Evolutionary conservation across 2,113 vertebrate genomes (phyloP).

Genomic region (Clarias macrocephalus): DNA sequence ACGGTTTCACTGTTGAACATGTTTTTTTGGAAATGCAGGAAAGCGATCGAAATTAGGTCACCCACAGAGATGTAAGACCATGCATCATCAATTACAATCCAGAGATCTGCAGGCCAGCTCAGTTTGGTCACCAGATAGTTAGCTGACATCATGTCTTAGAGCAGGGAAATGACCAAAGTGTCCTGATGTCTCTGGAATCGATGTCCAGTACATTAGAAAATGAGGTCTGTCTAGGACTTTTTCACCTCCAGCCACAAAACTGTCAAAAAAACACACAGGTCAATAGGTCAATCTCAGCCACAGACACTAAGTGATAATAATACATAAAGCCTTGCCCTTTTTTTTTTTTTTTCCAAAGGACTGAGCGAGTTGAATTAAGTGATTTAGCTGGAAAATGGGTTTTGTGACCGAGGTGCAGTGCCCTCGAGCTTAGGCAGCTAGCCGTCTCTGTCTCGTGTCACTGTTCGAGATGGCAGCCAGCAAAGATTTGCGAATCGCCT

Average conservation of each 20-base stretch:
- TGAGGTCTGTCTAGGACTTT: not conserved
- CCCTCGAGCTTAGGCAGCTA: slow-evolving; percentile 56
- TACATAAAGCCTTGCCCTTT: slow-evolving; percentile 60
- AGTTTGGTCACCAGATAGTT: not conserved
- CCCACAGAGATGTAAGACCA: not conserved
- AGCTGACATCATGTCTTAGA: slow-evolving; percentile 14
- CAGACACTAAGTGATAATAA: slow-evolving; percentile 59
- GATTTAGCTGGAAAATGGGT: slow-evolving; percentile 64
- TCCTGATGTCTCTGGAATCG: not conserved
- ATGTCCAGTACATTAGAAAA: not conserved
- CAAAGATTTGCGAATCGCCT: slow-evolving; percentile 26
- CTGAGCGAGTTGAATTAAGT: slow-evolving; percentile 65
- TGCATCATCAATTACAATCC: not conserved
- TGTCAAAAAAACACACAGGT: slow-evolving; percentile 57
- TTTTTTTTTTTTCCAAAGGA: slow-evolving; percentile 49
- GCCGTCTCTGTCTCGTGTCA: slow-evolving; percentile 29
- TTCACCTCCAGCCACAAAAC: slow-evolving; percentile 57
- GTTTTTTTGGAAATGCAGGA: not conserved
- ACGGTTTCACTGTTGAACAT: not conserved
- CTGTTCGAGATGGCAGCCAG: slow-evolving; percentile 15
- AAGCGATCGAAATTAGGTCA: slow-evolving; percentile 1
- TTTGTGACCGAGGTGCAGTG: slow-evolving; percentile 52
- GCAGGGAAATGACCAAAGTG: not conserved
- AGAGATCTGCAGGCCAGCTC: not conserved
- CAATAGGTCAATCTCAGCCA: slow-evolving; percentile 61